Conservation (phyloP, 2,888 invertebrate species). For the Chaetogeoica ovagalla region DNA sequence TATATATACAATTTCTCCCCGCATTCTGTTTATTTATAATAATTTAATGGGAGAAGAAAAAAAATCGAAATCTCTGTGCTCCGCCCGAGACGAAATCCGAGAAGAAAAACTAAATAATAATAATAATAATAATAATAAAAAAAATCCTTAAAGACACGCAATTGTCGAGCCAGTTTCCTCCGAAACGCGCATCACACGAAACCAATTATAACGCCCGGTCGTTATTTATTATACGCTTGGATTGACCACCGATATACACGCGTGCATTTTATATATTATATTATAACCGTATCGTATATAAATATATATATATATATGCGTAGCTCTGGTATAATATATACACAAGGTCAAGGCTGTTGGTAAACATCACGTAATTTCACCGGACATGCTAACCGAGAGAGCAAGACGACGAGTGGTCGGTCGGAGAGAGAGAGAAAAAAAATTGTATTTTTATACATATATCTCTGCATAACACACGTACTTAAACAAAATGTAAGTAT, state of each 20-base stretch:
- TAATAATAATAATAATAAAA: too few relatives aligned
- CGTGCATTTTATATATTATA: background rate
- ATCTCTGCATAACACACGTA: background rate
- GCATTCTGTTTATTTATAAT: too few relatives aligned
- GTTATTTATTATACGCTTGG: slow-evolving; percentile 32
- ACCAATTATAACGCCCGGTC: background rate
- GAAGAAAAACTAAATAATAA: background rate
- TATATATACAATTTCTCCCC: too few relatives aligned
- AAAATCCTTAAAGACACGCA: background rate
- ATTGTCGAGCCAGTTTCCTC: background rate
- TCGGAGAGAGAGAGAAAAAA: too few relatives aligned
- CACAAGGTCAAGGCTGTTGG: slow-evolving; percentile 49
- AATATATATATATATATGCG: background rate
- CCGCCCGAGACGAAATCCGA: too few relatives aligned
- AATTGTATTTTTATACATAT: background rate
- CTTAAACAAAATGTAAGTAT: background rate
- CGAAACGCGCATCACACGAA: background rate
- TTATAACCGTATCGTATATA: background rate
- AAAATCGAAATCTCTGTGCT: background rate
- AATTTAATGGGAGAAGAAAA: too few relatives aligned
- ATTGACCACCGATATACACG: slow-evolving; percentile 9
- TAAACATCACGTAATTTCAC: slow-evolving; percentile 48
- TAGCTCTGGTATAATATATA: background rate
- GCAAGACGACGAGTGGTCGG: background rate
- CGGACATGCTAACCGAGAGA: slow-evolving; percentile 28